phyloP scores from a whole-genome alignment of 2,797 vertebrate genomes.

The Myoxocephalus aenaeus region DNA sequence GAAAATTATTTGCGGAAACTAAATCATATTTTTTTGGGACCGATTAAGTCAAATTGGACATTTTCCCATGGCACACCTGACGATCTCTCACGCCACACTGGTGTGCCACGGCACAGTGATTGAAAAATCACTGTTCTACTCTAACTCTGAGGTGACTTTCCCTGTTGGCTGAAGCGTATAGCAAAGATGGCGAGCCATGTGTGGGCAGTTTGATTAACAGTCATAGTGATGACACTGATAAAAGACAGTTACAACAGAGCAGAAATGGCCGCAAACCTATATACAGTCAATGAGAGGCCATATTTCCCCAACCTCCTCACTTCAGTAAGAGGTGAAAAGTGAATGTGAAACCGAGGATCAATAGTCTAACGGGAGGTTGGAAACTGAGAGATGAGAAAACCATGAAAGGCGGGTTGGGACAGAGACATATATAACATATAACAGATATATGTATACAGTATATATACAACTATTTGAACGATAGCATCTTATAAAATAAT shows the following conservation, averaged over 20 bases:
- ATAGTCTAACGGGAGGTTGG: neutral
- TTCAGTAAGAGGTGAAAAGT: conserved; percentile 19
- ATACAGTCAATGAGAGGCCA: neutral
- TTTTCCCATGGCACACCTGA: too few species aligned
- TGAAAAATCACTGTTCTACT: too few species aligned
- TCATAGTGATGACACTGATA: too few species aligned
- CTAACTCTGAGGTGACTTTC: neutral
- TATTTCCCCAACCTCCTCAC: neutral
- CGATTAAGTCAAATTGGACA: too few species aligned
- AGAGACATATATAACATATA: neutral
- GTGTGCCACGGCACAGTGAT: too few species aligned
- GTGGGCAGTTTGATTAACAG: neutral
- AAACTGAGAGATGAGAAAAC: neutral
- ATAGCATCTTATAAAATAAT: neutral
- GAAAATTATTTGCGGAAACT: too few species aligned
- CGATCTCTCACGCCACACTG: too few species aligned
- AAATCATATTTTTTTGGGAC: too few species aligned
- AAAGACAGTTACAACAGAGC: neutral
- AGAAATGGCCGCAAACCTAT: neutral
- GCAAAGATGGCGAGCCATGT: neutral
- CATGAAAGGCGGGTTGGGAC: neutral
- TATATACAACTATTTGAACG: neutral
- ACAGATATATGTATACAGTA: too few species aligned
- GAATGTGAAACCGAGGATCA: conserved; percentile 20
- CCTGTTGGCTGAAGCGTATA: neutral